Conservation (phyloP, 2,113 vertebrate genomes). For the Hemiscyllium ocellatum region DNA sequence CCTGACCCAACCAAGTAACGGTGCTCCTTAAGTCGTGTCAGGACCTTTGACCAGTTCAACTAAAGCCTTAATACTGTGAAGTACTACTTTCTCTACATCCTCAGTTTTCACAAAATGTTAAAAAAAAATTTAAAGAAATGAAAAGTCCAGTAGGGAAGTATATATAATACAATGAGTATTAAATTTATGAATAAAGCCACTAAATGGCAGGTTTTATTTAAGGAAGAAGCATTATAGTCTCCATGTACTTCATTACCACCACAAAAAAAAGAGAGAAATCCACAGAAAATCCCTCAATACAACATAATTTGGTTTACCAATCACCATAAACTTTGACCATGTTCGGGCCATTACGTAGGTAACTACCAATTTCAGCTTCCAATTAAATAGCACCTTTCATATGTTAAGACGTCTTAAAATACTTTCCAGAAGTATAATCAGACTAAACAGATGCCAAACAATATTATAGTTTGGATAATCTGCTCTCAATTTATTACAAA, state of each 20-base stretch:
- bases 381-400: background rate
- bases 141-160: background rate
- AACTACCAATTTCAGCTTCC: background rate
- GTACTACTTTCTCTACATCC: background rate
- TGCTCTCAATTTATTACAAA: background rate
- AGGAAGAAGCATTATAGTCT: background rate
- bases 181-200: background rate
- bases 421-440: background rate
- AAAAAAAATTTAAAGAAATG: background rate
- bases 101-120: background rate
- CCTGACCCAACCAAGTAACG: background rate
- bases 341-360: background rate
- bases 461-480: no score
- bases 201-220: background rate
- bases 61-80: background rate
- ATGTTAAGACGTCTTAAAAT: background rate
- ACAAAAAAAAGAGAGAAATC: background rate
- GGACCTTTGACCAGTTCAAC: background rate
- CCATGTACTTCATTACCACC: background rate
- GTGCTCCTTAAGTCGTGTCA: background rate
- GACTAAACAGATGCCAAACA: background rate
- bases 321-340: background rate
- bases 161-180: background rate
- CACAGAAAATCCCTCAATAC: background rate
- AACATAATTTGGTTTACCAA: background rate